A percentile compares a stretch with the other conserved stretches of the same genome.
These are phyloP conservation scores for Drosophila macrospina DNA, from an alignment of 2,888 invertebrate genomes.

Conservation along the genomic window DNA sequence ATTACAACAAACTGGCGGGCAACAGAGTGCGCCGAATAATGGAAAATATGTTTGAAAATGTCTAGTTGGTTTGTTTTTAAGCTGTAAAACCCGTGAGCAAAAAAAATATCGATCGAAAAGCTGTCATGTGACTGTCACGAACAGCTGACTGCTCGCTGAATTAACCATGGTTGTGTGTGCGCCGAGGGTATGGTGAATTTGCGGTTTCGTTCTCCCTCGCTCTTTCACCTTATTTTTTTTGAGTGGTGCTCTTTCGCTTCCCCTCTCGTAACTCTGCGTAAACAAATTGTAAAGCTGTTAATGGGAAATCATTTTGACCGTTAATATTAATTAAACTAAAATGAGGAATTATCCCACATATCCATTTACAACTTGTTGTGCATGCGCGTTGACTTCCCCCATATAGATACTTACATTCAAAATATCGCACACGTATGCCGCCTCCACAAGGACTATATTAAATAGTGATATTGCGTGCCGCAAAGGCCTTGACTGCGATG, in stretches of 20 bases:
- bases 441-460: conserved; percentile 58
- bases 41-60: conserved; percentile 63
- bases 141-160: conserved; percentile 83
- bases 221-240: conserved; percentile 8
- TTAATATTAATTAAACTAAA: conserved; percentile 39
- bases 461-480: conserved; percentile 72
- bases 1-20: conserved; percentile 1
- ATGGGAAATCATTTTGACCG: conserved; percentile 39
- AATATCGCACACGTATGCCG: conserved; percentile 5
- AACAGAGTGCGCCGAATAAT: background rate
- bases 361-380: conserved; percentile 15
- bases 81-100: conserved; percentile 82
- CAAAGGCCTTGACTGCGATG: conserved; percentile 66
- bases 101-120: conserved; percentile 83
- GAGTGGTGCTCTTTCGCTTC: conserved; percentile 1
- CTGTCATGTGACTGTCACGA: conserved; percentile 86
- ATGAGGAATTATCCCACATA: conserved; percentile 16
- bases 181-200: conserved; percentile 49
- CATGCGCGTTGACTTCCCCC: background rate
- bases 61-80: conserved; percentile 55
- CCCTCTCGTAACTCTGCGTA: conserved; percentile 52
- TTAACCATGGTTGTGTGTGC: conserved; percentile 65
- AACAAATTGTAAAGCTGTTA: conserved; percentile 61
- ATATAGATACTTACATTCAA: background rate
- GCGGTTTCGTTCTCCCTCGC: conserved; percentile 21